Conservation (phyloP, 2,888 invertebrate genomes). For the Salpingus planirostris region DNA sequence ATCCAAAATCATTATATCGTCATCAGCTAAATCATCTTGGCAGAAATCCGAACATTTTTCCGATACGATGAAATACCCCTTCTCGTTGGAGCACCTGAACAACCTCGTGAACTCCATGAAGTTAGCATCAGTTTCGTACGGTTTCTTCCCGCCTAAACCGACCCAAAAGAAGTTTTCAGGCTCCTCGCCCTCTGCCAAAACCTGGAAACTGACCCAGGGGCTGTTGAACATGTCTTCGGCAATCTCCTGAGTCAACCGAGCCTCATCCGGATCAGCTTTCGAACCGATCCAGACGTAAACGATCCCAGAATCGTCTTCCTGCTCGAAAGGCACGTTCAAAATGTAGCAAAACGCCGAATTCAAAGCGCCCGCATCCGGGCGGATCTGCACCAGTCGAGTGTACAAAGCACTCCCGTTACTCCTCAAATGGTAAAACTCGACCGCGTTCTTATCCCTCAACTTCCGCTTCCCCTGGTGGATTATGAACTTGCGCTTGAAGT, state of each 20-base stretch:
- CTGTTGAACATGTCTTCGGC: constrained; percentile 88
- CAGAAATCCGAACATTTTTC: constrained; percentile 99
- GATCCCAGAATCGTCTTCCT: constrained; percentile 76
- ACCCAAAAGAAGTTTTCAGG: constrained; percentile 99
- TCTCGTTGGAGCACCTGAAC: constrained; percentile 98
- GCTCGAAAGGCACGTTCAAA: constrained; percentile 85
- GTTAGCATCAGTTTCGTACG: constrained; percentile 79
- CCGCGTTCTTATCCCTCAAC: constrained; percentile 45
- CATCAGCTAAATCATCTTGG: constrained; percentile 98
- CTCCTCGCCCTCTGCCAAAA: constrained; percentile 88
- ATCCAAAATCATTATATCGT: constrained; percentile 99
- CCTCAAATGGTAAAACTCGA: constrained; percentile 90
- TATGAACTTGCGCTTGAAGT: constrained; percentile 90
- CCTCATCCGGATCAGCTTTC: constrained; percentile 76
- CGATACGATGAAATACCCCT: constrained; percentile 97
- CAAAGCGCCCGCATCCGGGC: constrained; percentile 72
- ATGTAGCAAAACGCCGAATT: constrained; percentile 96
- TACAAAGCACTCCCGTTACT: constrained; percentile 94
- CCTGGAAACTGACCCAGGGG: constrained; percentile 68
- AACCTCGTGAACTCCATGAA: constrained; percentile 90
- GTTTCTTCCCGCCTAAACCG: constrained; percentile 78
- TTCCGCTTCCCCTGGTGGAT: constrained; percentile 81
- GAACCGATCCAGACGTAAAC: constrained; percentile 95
- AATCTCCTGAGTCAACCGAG: constrained; percentile 78
- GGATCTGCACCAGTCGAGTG: constrained; percentile 84